Evolutionary conservation across 2,888 invertebrate species (phyloP), one percentile per base, ranked within the genome.

Genomic region (Mythimna ferrago): DNA sequence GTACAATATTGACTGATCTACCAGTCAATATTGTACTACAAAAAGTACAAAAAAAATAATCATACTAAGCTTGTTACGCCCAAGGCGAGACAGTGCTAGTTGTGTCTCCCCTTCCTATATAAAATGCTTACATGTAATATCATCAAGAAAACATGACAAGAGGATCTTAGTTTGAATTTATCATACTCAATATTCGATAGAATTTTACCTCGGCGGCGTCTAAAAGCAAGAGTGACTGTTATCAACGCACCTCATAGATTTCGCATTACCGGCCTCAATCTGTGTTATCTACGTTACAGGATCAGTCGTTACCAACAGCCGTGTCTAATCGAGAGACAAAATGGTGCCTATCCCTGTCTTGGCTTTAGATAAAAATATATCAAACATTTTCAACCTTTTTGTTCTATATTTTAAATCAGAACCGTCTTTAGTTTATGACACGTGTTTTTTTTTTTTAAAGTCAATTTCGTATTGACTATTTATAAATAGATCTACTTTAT

Each of bases 301-400:
- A 78, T 78, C 67, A 73, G 77, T 78, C 73, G 21, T 73, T 73
- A 78, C 54, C 60, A 51, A 10, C 63, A 77, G 58, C 19, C 35
- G 9, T 67, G 60, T 32, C 64, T 73, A 78, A 78, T 65, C 58
- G 73, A 32, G 56, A n/a, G 54, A 65, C 11, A 65, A 73, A 67
- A 65, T 73, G 56, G 41, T 21, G 5, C 41, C 11, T 48, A 51
- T 16, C 14, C 48, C 16, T 48, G 54, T n/a, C 19, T 51, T 21
- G 19, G n/a, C 19, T 19, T 32, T 5, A 7, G 60, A n/a, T 35
- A 58, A 74, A 73, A 35, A 51, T 48, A 35, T 19, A 21, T 35
- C 5, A 14, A 58, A 35, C 7, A 38, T 44, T 38, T 38, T 44
- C 0, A 19, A 44, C 26, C 10, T 21, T 10, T 21, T 19, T 19